Evolutionary conservation across 2,888 invertebrate genomes (phyloP).

Genomic region (Spilarctia lutea): DNA sequence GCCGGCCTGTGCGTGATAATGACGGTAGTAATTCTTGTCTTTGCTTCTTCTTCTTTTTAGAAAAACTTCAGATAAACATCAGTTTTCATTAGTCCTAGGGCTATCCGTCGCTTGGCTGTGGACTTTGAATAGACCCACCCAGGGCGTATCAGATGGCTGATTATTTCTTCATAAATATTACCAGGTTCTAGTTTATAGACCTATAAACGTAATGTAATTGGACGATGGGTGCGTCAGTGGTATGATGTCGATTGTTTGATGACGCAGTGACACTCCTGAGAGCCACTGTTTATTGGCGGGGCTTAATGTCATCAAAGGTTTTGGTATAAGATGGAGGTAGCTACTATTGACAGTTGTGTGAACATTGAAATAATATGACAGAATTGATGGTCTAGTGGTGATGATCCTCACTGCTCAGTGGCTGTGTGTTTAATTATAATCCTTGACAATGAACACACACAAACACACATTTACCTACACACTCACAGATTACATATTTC

Average conservation of each 20-base stretch:
- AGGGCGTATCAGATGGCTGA: too few species aligned
- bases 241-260: constrained; percentile 8
- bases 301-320: background rate
- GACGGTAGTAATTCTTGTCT: too few species aligned
- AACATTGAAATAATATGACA: background rate
- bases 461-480: too few species aligned
- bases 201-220: constrained; percentile 1
- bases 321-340: rapidly evolving
- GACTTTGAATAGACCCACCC: too few species aligned
- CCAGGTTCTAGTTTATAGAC: background rate
- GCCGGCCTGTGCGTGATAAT: too few species aligned
- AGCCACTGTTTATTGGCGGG: background rate
- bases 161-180: background rate
- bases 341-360: background rate
- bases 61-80: background rate
- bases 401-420: too few species aligned
- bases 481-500: too few species aligned
- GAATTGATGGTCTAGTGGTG: too few species aligned
- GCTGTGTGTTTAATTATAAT: too few species aligned
- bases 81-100: background rate
- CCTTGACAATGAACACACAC: too few species aligned
- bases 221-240: background rate
- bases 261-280: background rate
- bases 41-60: too few species aligned
- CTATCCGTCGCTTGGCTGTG: background rate